These are phyloP conservation scores for Condylostylus longicornis DNA, from an alignment of 1,140 invertebrate genomes.

Conservation along the genomic window DNA sequence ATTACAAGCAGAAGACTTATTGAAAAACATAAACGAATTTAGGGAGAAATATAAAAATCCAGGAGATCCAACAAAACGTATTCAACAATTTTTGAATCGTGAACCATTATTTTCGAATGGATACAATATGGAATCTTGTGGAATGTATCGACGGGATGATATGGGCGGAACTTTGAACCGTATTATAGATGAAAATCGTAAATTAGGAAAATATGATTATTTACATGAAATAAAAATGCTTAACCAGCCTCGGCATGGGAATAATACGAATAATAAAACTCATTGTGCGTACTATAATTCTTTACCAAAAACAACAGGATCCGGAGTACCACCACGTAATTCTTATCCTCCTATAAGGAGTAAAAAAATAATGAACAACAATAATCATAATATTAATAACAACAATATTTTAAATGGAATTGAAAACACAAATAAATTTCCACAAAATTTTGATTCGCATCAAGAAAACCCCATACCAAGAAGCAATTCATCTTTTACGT, in stretches of 20 bases:
- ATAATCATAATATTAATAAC: too few relatives aligned
- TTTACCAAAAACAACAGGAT: constrained; percentile 22
- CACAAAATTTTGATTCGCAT: neutral
- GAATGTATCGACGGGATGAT: too few relatives aligned
- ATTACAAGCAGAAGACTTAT: constrained; percentile 26
- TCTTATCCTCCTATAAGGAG: constrained; percentile 41
- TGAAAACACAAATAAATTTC: constrained; percentile 3
- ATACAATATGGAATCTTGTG: too few relatives aligned
- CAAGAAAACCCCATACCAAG: constrained; percentile 24
- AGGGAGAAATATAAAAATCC: constrained; percentile 43
- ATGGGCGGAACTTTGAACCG: neutral
- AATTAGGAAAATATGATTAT: constrained; percentile 21
- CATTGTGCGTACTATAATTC: constrained; percentile 22
- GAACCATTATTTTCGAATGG: too few relatives aligned
- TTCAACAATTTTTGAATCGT: too few relatives aligned
- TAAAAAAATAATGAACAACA: too few relatives aligned
- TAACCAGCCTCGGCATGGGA: constrained; percentile 23
- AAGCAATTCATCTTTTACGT: constrained; percentile 15
- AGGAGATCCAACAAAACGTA: constrained; percentile 18
- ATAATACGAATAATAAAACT: neutral
- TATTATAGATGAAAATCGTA: neutral
- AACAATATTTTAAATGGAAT: constrained; percentile 15
- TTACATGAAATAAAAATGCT: constrained; percentile 29
- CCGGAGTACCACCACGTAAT: constrained; percentile 37
- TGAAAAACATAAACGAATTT: constrained; percentile 41